These are phyloP conservation scores for Ectropis grisescens DNA, from an alignment of 1,140 invertebrate genomes.

Conservation along the genomic window DNA sequence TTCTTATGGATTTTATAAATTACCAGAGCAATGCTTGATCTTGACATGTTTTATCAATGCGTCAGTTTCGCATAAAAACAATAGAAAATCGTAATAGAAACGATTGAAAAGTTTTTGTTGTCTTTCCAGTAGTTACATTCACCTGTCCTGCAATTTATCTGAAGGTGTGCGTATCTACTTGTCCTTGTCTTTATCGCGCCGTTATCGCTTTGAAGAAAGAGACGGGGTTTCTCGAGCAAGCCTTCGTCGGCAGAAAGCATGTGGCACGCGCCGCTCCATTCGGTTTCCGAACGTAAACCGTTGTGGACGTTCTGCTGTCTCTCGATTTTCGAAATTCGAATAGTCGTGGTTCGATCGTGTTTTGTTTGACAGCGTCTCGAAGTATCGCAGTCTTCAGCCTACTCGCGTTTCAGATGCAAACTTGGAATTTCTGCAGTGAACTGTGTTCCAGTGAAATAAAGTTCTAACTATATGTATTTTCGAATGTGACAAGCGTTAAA, in stretches of 20 bases:
- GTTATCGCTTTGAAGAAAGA: conserved; percentile 32
- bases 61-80: conserved; percentile 7
- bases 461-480: conserved; percentile 6
- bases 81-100: conserved; percentile 31
- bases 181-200: conserved; percentile 37
- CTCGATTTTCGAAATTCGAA: conserved; percentile 18
- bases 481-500: too few species aligned
- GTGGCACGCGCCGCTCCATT: conserved; percentile 62
- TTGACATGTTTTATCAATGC: too few species aligned
- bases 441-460: too few species aligned
- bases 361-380: conserved; percentile 48
- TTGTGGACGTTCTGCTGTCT: conserved; percentile 25
- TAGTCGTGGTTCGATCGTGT: conserved; percentile 37
- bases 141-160: conserved; percentile 50
- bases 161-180: conserved; percentile 24
- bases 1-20: too few species aligned
- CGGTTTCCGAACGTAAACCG: conserved; percentile 36
- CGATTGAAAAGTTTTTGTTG: conserved; percentile 41
- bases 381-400: too few species aligned
- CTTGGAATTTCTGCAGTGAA: too few species aligned
- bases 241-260: conserved; percentile 33
- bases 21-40: too few species aligned
- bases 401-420: too few species aligned
- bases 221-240: conserved; percentile 28
- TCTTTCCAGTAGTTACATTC: conserved; percentile 42